A percentile compares a stretch with the other conserved stretches of the same genome.
Evolutionary conservation across 2,113 vertebrate genomes (phyloP).

Genomic region (Paradoxurus hermaphroditus): DNA sequence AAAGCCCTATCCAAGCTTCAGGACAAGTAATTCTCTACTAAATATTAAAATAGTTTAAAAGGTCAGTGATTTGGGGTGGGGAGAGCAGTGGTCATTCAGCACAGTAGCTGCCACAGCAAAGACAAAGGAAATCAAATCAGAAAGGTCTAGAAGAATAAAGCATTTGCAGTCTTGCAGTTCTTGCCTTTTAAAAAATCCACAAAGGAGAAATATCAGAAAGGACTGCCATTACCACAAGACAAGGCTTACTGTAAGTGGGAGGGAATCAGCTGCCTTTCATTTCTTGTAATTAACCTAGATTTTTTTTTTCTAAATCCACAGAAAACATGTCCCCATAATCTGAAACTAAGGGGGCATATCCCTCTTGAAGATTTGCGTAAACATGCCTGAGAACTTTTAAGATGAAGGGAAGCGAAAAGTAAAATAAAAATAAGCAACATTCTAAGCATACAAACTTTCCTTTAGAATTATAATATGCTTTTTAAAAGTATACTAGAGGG

Average conservation of each 20-base stretch:
- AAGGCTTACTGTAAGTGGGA: not conserved
- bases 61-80: not conserved
- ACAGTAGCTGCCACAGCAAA: not conserved
- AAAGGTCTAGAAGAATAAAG: not conserved
- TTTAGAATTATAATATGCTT: not conserved
- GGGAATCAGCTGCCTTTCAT: not conserved
- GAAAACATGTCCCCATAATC: not conserved
- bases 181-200: not conserved
- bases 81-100: conserved; percentile 11
- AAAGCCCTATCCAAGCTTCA: not conserved
- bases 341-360: not conserved
- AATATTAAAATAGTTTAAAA: conserved; percentile 42
- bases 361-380: not conserved
- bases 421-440: not conserved
- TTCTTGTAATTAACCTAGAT: not conserved
- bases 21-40: not conserved
- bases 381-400: not conserved
- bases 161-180: not conserved
- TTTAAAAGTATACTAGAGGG: not conserved
- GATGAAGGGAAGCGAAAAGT: not conserved
- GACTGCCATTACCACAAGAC: not conserved
- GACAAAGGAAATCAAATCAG: not conserved
- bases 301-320: not conserved
- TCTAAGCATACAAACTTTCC: not conserved
- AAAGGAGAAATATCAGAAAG: not conserved